Percentiles rank a stretch among this genome's conserved stretches.
Conservation (phyloP, 2,113 vertebrate species). For the Alouatta palliata region DNA sequence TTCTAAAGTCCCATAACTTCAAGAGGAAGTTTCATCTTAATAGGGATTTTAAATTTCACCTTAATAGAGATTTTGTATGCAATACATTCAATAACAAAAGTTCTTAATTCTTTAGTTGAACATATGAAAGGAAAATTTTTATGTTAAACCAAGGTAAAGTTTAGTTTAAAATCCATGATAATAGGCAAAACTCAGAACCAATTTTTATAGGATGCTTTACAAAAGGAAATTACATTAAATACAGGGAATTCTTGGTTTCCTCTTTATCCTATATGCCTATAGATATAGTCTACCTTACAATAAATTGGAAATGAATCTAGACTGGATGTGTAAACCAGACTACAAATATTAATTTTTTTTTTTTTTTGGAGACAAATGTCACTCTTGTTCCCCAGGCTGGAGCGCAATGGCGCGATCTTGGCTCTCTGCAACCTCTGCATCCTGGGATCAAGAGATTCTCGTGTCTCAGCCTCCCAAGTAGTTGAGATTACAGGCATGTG, state of each 20-base stretch:
- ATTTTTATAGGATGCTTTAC: conserved; percentile 17
- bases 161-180: conserved; percentile 46
- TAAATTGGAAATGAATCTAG: conserved; percentile 16
- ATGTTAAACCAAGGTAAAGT: conserved; percentile 10
- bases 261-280: background rate
- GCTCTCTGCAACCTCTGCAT: too few relatives aligned
- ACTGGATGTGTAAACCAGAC: background rate
- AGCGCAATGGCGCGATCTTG: too few relatives aligned
- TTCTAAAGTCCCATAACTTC: background rate
- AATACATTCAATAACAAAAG: background rate
- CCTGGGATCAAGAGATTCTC: too few relatives aligned
- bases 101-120: background rate
- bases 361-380: too few relatives aligned
- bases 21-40: background rate
- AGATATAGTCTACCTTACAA: background rate
- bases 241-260: background rate
- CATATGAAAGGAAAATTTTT: background rate
- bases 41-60: background rate
- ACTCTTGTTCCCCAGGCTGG: too few relatives aligned
- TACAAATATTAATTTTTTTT: background rate
- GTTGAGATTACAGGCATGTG: too few relatives aligned
- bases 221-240: conserved; percentile 9
- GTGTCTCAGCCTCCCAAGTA: too few relatives aligned
- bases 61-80: background rate
- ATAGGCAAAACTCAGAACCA: conserved; percentile 3